Base-by-base conservation (phyloP, 1,140 invertebrate genomes). In the Hydropsyche tenuis region DNA sequence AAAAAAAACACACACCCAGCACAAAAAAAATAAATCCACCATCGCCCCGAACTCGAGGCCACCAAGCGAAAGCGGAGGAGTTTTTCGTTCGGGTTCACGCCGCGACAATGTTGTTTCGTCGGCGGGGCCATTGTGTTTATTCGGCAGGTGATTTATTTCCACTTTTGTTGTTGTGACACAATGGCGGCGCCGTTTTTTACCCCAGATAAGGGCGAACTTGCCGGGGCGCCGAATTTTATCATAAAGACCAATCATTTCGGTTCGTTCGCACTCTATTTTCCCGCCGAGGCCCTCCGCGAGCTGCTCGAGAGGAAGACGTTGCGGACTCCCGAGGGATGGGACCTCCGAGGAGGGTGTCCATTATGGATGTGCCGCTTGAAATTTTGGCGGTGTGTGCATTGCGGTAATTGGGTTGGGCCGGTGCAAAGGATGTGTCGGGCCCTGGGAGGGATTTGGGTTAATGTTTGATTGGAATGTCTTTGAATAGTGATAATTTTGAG, bases 161-260 rank as follows among this genome's bases (percentile, higher is more conserved):
- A 70, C 68, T 43, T 70, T 70, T 70, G 68, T 70, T 70, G 51
- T 70, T 70, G 51, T 56, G 51, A 56, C 68, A 68, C 65, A 68
- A 68, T 68, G 65, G 65, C 65, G 30, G 65, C 9, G 30, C 16
- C 65, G 46, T 70, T 70, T 46, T 20, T 42, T 12, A 20, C 68
- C 18, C 22, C 16, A 70, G 68, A 70, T 70, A 70, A 70, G 27
- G 14, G 7, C 2, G 20, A 18, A 22, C 22, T 22, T 20, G 25
- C 5, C 12, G 23, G 22, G 56, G 12, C 20, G 11, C 22, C 12
- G 20, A 70, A 56, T 70, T 70, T 70, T 70, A 70, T 70, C 68
- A 56, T 42, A 70, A 70, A 16, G 65, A 68, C 23, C 46, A 70
- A 70, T 70, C 68, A 56, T 56, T 56, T 68, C 42, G 22, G 23